These are phyloP conservation scores for Coleophora flavipennella DNA, from an alignment of 2,888 invertebrate species.

Conservation along the genomic window DNA sequence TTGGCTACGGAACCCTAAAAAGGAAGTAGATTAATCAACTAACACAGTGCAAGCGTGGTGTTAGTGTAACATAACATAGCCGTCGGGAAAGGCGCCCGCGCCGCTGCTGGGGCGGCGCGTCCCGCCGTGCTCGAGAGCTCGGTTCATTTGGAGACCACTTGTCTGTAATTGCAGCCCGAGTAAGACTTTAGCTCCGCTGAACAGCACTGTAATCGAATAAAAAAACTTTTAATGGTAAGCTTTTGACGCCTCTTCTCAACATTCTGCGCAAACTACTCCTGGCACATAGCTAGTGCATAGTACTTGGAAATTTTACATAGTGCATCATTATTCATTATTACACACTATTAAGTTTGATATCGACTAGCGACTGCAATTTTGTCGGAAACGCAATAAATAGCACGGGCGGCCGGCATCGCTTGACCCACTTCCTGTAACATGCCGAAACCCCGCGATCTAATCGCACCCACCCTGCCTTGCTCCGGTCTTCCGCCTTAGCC, in stretches of 20 bases:
- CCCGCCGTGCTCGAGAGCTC: conserved; percentile 70
- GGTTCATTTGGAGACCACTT: conserved; percentile 70
- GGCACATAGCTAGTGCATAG: not conserved
- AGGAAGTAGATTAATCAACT: too few species aligned
- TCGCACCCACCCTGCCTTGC: conserved; percentile 58
- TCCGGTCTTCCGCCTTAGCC: conserved; percentile 54
- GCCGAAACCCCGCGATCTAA: conserved; percentile 69
- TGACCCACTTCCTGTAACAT: conserved; percentile 70
- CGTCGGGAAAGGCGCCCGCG: too few species aligned
- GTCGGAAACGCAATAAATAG: conserved; percentile 67
- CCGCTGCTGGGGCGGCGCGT: too few species aligned
- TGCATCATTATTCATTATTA: conserved; percentile 7
- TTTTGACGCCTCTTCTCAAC: conserved; percentile 36
- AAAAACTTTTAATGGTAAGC: conserved; percentile 64
- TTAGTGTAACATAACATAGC: too few species aligned
- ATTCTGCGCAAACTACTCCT: conserved; percentile 22
- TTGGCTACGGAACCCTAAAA: too few species aligned
- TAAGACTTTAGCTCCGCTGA: conserved; percentile 58
- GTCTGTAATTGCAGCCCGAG: conserved; percentile 69
- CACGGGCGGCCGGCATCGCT: conserved; percentile 56
- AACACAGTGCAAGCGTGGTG: too few species aligned
- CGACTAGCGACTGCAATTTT: conserved; percentile 55
- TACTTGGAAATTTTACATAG: conserved; percentile 1
- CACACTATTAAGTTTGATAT: conserved; percentile 1
- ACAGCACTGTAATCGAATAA: conserved; percentile 55